Base-by-base conservation (phyloP, 1,140 invertebrate species). In the Aphelenchoides besseyi region DNA sequence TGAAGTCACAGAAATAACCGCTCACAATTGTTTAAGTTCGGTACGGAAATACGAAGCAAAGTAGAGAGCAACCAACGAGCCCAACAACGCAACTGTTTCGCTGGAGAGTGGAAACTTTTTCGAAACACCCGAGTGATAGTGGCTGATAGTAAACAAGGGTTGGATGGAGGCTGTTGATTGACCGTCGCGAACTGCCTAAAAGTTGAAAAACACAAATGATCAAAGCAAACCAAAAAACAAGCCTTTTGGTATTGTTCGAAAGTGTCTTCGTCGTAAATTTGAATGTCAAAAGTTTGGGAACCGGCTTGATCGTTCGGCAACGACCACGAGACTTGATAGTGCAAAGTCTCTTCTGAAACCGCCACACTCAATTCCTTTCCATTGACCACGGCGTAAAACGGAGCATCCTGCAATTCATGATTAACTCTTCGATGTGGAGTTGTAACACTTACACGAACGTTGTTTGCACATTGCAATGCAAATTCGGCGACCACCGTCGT, bases 401-500 rank as follows among this genome's bases (percentile, higher is more conserved):
- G 72, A 3, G 72, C 69, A 23, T 84, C 76, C 79, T 82, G 33
- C 57, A 81, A 59, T 71, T 2, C 8, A 68, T 0, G 5, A n/a
- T 33, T 5, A 29, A 18, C 2, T 61, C n/a, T 8, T 16, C 33
- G 2, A 77, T 69, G 0, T 23, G 61, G 37, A 8, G 28, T 73
- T 30, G 36, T 9, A 52, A 70, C 23, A 37, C 29, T 23, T 41
- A 77, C 75, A 41, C 74, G 78, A 12, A 80, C 59, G 62, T 81
- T 81, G 71, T 81, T 81, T 35, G 72, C 59, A 57, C 79, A 81
- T 67, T 77, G 74, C 16, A 87, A 71, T 37, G 81, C 75, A 78
- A 87, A 87, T 72, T 87, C 85, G 33, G 85, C 80, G 73, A 87
- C 83, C 70, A 86, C 85, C 5, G 86, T 83, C 9, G 86, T 87